Conservation (phyloP, 2,797 vertebrate species). For the Trachops cirrhosus region DNA sequence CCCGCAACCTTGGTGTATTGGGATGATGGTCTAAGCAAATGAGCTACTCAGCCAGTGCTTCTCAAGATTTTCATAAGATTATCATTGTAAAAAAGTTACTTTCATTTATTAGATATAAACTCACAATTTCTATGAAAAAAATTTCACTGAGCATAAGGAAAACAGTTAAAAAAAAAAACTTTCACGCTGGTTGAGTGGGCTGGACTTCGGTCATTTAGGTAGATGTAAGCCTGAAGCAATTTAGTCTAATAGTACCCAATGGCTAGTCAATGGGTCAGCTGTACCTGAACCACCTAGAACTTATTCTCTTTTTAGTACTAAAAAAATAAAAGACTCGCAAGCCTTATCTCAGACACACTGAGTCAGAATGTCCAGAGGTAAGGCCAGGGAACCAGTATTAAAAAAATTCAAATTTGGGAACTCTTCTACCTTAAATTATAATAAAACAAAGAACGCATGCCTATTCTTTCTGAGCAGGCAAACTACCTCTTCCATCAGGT, state of each 20-base stretch:
- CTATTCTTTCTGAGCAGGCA: neutral
- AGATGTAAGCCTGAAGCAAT: neutral
- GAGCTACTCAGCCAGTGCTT: neutral
- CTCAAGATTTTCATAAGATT: neutral
- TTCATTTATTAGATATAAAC: neutral
- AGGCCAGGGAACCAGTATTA: neutral
- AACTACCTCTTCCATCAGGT: neutral
- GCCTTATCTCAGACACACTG: neutral
- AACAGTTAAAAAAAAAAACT: neutral
- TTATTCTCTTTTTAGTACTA: neutral
- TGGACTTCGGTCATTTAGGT: neutral
- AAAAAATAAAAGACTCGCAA: neutral
- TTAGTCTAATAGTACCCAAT: neutral
- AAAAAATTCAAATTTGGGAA: neutral
- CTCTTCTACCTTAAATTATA: neutral
- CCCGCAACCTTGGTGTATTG: neutral
- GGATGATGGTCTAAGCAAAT: neutral
- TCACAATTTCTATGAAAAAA: neutral
- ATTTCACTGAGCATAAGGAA: neutral
- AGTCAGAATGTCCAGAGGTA: neutral
- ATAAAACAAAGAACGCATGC: neutral
- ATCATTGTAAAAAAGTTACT: neutral
- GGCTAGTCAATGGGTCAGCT: neutral
- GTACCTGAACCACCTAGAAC: neutral
- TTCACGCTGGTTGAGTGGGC: neutral